Evolutionary conservation across 2,113 vertebrate genomes (phyloP).

Genomic region (Baryphthengus martii): DNA sequence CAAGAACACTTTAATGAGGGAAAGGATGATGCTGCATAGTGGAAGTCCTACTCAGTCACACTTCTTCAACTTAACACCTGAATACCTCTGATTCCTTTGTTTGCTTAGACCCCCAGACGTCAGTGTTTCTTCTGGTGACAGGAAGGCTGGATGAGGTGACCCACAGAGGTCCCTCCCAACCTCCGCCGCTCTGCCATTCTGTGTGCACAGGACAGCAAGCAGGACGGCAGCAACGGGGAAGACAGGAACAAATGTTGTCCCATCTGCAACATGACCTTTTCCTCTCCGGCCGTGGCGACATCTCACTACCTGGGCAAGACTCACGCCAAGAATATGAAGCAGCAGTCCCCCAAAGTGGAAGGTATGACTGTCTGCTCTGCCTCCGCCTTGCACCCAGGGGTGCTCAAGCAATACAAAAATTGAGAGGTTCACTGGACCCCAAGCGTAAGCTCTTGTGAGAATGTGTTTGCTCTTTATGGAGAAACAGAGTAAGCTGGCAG

Average conservation of each 20-base stretch:
- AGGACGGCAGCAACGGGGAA: constrained; percentile 77
- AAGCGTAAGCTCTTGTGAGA: background rate
- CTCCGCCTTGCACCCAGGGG: rapidly evolving
- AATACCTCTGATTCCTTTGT: background rate
- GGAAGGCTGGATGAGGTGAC: background rate
- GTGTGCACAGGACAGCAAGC: constrained; percentile 64
- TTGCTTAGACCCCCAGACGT: background rate
- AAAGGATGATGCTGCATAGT: background rate
- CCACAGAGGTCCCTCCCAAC: background rate
- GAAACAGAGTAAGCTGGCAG: background rate
- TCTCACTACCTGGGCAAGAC: constrained; percentile 97
- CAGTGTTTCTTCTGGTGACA: background rate
- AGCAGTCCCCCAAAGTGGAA: constrained; percentile 75
- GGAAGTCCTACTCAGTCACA: background rate
- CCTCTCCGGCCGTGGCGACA: constrained; percentile 88
- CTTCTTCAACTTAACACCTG: background rate
- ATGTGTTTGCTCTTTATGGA: background rate
- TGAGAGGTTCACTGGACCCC: background rate
- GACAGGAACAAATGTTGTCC: constrained; percentile 89
- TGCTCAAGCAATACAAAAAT: background rate
- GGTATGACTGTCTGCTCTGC: constrained; percentile 64
- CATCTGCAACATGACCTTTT: constrained; percentile 95
- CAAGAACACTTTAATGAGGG: background rate
- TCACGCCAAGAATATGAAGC: constrained; percentile 93
- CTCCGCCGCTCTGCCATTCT: background rate